These are phyloP conservation scores for Sebastiscus albofasciatus DNA, from an alignment of 2,797 vertebrate genomes.

Conservation along the genomic window DNA sequence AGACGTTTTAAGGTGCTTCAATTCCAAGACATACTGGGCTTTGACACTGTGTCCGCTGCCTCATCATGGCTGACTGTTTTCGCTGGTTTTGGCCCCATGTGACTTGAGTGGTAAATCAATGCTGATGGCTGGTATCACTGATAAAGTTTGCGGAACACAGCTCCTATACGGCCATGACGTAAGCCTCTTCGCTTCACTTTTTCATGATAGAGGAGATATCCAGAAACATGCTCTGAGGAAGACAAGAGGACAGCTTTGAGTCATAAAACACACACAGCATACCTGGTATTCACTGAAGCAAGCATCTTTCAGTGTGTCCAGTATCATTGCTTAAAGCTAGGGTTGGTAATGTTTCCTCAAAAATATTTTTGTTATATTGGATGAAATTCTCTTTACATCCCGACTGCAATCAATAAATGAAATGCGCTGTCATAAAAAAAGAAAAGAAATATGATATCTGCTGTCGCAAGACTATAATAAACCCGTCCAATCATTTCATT, in stretches of 20 bases:
- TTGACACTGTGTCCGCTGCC: conserved; percentile 26
- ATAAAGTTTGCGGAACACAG: conserved; percentile 55
- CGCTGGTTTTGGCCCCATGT: conserved; percentile 43
- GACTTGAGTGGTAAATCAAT: conserved; percentile 42
- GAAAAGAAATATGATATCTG: too few relatives aligned
- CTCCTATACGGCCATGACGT: not conserved
- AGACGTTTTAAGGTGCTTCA: conserved; percentile 72
- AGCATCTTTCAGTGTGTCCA: not conserved
- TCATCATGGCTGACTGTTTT: conserved; percentile 28
- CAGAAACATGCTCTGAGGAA: conserved; percentile 92
- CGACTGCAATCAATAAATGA: not conserved
- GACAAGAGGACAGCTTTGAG: conserved; percentile 45
- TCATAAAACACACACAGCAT: not conserved
- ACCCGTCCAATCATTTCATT: not conserved
- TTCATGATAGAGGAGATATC: conserved; percentile 97
- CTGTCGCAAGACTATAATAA: not conserved
- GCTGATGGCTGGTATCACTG: conserved; percentile 49
- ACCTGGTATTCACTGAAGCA: not conserved
- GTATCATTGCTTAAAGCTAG: not conserved
- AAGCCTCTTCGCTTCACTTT: conserved; percentile 81
- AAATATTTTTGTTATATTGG: not conserved
- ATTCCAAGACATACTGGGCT: conserved; percentile 31
- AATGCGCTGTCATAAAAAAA: not conserved
- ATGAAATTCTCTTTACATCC: not conserved
- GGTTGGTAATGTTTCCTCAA: not conserved